Evolutionary conservation across 2,888 invertebrate species (phyloP).

Genomic region (Cheilosia vulpina): DNA sequence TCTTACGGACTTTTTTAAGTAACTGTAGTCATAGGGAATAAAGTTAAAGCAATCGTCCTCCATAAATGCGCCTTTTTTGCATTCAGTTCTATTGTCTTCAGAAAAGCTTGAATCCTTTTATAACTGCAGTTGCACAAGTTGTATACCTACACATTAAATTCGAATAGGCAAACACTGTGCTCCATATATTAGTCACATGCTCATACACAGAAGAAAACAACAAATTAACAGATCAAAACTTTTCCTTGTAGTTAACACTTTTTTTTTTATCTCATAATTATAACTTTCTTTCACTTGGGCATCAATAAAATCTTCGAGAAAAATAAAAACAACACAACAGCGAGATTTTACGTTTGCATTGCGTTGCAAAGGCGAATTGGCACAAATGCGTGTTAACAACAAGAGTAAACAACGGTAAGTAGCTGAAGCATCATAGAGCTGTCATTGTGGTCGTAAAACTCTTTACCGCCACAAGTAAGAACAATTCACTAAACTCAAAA

Average conservation of each 20-base stretch:
- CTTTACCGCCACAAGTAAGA: neutral
- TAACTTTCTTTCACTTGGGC: constrained; percentile 44
- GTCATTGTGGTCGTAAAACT: constrained; percentile 20
- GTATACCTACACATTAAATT: neutral
- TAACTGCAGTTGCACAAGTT: constrained; percentile 29
- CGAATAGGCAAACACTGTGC: constrained; percentile 29
- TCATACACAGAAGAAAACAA: neutral
- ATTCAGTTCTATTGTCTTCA: neutral
- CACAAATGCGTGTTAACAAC: constrained; percentile 43
- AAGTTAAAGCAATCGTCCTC: constrained; percentile 82
- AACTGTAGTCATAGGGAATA: constrained; percentile 81
- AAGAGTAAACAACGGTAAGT: constrained; percentile 5
- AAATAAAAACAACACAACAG: neutral
- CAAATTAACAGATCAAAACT: constrained; percentile 40
- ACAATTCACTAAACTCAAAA: constrained; percentile 1
- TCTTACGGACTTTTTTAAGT: constrained; percentile 82
- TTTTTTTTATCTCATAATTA: constrained; percentile 16
- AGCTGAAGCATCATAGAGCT: constrained; percentile 13
- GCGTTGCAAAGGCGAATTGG: constrained; percentile 24
- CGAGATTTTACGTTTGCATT: constrained; percentile 1
- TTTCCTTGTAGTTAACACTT: constrained; percentile 3
- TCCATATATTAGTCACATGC: constrained; percentile 62
- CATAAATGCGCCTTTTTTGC: constrained; percentile 77
- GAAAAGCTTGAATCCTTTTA: constrained; percentile 55
- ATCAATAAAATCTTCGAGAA: constrained; percentile 1